A percentile compares a stretch with the other conserved stretches of the same genome.
Evolutionary conservation across 2,113 vertebrate genomes (phyloP).

Genomic region (Eurystomus gularis): DNA sequence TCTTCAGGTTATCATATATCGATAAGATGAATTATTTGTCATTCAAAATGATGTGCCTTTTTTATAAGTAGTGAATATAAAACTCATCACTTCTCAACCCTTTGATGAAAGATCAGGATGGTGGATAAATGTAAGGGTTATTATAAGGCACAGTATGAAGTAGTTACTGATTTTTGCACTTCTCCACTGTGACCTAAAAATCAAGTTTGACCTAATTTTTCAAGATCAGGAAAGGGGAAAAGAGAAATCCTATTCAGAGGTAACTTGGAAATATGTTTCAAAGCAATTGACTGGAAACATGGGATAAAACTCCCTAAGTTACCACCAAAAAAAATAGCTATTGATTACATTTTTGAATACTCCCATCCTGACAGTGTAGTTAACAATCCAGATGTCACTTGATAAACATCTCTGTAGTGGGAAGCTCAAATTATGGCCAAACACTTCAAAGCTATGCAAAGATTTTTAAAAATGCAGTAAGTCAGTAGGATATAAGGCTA

Average conservation of each 20-base stretch:
- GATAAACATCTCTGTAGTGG: not conserved
- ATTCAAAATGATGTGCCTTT: not conserved
- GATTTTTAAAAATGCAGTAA: not conserved
- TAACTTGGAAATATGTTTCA: not conserved
- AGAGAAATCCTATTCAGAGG: not conserved
- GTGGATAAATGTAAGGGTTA: not conserved
- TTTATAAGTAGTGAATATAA: not conserved
- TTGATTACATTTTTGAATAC: not conserved
- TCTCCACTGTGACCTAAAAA: constrained; percentile 11
- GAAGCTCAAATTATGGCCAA: not conserved
- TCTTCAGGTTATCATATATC: not conserved
- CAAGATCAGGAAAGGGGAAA: not conserved
- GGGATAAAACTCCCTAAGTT: not conserved
- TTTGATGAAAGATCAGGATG: not conserved
- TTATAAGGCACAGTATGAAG: not conserved
- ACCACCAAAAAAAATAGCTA: not conserved
- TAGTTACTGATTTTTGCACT: not conserved
- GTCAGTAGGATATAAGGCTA: not conserved
- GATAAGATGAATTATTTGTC: not conserved
- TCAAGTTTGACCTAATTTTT: constrained; percentile 23
- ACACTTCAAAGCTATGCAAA: not conserved
- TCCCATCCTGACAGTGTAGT: not conserved
- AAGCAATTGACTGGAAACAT: not conserved
- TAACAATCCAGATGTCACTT: not conserved
- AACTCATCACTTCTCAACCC: not conserved